Conservation (phyloP, 1,140 invertebrate genomes). For the Calycopis cecrops region DNA sequence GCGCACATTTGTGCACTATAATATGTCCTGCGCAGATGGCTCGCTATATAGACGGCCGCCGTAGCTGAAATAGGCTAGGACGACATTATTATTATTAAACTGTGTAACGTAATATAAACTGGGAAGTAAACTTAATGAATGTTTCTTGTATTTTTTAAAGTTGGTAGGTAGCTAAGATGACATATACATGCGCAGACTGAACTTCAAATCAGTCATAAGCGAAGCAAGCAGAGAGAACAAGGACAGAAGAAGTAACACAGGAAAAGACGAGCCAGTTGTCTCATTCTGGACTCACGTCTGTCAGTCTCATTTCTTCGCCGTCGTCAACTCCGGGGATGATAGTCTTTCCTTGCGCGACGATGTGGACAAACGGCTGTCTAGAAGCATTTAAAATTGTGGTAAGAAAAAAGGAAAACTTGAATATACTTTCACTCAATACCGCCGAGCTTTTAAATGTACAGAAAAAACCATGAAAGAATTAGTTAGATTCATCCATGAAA, state of each 20-base stretch:
- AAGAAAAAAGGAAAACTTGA: constrained; percentile 10
- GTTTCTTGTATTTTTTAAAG: too few species aligned
- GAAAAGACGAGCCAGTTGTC: constrained; percentile 58
- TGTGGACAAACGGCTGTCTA: constrained; percentile 73
- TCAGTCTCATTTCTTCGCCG: constrained; percentile 93
- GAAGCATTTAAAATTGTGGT: not conserved
- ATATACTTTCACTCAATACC: constrained; percentile 9
- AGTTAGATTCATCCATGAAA: too few species aligned
- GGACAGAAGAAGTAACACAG: constrained; percentile 19
- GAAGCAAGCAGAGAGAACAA: constrained; percentile 48
- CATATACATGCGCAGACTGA: constrained; percentile 56
- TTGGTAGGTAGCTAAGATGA: too few species aligned
- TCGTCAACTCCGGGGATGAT: constrained; percentile 97
- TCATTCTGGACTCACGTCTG: constrained; percentile 86
- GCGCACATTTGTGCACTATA: too few species aligned
- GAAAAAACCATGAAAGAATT: too few species aligned
- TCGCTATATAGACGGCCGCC: too few species aligned
- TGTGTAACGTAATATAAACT: too few species aligned
- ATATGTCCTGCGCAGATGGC: too few species aligned
- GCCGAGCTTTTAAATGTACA: too few species aligned
- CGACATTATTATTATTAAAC: too few species aligned
- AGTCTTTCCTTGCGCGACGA: constrained; percentile 97
- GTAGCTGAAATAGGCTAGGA: too few species aligned
- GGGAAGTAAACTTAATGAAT: too few species aligned
- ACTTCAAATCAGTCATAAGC: constrained; percentile 40